Base-by-base conservation (phyloP, 2,797 vertebrate genomes). In the Hippopotamyrus pictus region DNA sequence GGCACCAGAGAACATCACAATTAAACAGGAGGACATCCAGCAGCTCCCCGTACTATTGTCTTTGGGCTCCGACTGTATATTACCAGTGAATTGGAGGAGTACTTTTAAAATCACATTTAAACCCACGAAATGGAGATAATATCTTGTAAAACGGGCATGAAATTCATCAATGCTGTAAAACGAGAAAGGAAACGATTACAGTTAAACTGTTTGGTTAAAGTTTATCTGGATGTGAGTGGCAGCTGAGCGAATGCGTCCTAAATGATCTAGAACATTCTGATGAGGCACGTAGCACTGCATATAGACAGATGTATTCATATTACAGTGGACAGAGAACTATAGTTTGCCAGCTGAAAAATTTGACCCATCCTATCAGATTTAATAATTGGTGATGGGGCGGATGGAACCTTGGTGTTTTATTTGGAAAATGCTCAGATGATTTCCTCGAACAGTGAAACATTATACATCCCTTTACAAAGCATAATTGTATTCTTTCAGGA, bases 401-500 rank as follows among this genome's bases (percentile, higher is more conserved):
- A 88, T 59, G 41, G 5, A 48, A 33, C 57, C 57, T 14, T 11
- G 19, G 14, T 48, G n/a, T 88, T 87, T 62, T 50, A 33, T 86
- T 86, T 86, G 85, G 50, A 86, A 86, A 53, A 22, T 79, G 44
- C 22, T 69, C 46, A 86, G 57, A 69, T 48, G n/a, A 12, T 48
- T 29, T 86, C 82, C 25, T 41, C 37, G 22, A 89, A 89, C 89
- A 90, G 90, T 90, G 90, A 92, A 92, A 48, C 48, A 84, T 25
- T 48, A 84, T 84, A 84, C 92, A 91, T 89, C 88, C 92, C 91
- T 90, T 90, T 88, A 90, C 83, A 44, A 29, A 48, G 90, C 91
- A 89, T 90, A 84, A 94, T 92, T 0, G 85, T 92, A 90, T 91
- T 93, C 91, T 94, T 84, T 92, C 92, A 54, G 85, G 89, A 91